phyloP scores from a whole-genome alignment of 2,797 vertebrate species.

The Halcyon chelicuti region DNA sequence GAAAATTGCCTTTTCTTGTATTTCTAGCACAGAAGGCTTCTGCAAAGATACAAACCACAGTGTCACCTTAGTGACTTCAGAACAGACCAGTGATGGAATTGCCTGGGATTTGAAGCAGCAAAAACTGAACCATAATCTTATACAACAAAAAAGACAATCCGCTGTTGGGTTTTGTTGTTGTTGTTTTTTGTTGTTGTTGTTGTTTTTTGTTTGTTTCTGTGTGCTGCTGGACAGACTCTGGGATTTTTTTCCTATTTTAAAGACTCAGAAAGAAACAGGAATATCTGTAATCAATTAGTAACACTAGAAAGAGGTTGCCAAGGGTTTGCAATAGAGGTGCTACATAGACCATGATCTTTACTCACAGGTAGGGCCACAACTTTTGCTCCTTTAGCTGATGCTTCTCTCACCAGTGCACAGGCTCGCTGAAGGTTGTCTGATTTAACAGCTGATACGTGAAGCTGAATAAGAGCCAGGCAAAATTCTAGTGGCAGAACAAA shows the following conservation, averaged over 20 bases:
- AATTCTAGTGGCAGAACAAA: conserved; percentile 83
- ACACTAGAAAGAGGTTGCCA: neutral
- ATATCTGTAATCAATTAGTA: neutral
- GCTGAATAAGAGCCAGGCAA: conserved; percentile 91
- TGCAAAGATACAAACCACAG: neutral
- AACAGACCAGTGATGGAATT: neutral
- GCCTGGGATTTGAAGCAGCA: neutral
- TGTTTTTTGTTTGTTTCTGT: neutral
- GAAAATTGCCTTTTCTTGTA: neutral
- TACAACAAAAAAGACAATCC: neutral
- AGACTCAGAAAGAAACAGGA: neutral
- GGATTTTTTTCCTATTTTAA: neutral
- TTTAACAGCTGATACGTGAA: conserved; percentile 87
- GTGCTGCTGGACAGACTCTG: neutral
- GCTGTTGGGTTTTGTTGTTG: neutral
- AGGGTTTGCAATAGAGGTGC: neutral
- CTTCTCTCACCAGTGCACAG: conserved; percentile 86
- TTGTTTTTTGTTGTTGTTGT: neutral
- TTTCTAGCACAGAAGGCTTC: neutral
- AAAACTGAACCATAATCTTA: neutral
- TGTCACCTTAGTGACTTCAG: neutral
- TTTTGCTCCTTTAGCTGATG: conserved; percentile 86
- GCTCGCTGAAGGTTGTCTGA: conserved; percentile 89
- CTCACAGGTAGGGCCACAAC: conserved; percentile 94
- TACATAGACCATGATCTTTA: neutral